Evolutionary conservation across 2,888 invertebrate species (phyloP), one percentile per base, ranked within the genome.

Genomic region (Platypus cylindrus): DNA sequence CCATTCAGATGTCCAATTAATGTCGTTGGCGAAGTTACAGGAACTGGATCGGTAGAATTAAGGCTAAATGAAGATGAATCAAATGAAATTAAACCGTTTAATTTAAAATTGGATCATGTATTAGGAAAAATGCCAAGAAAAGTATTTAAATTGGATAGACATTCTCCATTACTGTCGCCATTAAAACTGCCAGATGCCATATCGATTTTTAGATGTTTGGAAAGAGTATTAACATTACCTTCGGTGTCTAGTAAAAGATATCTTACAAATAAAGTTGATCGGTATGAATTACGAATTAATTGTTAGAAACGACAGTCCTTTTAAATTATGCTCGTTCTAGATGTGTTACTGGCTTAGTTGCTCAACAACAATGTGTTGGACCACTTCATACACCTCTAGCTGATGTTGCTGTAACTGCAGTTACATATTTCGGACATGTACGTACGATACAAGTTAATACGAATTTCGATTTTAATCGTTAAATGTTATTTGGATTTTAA

Each of bases 291-390:
- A 11, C 5, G 7, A 25, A 5, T 11, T 9, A 11, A 25, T 11
- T 11, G 12, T 20, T 9, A 20, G 9, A 20, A 20, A 7, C 5
- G 20, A 9, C 9, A 7, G 9, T 20, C 5, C 9, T 20, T 7
- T 20, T 7, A 20, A 5, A n/a, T 13, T 28, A 8, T 14, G 13
- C 12, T 9, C 23, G 16, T 30, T 36, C 24, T n/a, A 43, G 95
- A 25, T 94, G 93, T 56, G 95, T 97, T 5, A 83, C 90, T 2
- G 97, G 97, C 1, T 66, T 97, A 11, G 74, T 97, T 36, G 97
- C 91, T 0, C 95, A 95, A 60, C 97, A 98, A 54, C 98, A 98
- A 60, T 97, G 97, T 58, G 91, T 97, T 15, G 97, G 98, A 1
- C 94, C 95, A 0, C 64, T 97, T 1, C 97, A 97, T 59, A 90